Evolutionary conservation across 2,797 vertebrate species (phyloP), one percentile per base, ranked within the genome.

Genomic region (Basileuterus tristriatus): DNA sequence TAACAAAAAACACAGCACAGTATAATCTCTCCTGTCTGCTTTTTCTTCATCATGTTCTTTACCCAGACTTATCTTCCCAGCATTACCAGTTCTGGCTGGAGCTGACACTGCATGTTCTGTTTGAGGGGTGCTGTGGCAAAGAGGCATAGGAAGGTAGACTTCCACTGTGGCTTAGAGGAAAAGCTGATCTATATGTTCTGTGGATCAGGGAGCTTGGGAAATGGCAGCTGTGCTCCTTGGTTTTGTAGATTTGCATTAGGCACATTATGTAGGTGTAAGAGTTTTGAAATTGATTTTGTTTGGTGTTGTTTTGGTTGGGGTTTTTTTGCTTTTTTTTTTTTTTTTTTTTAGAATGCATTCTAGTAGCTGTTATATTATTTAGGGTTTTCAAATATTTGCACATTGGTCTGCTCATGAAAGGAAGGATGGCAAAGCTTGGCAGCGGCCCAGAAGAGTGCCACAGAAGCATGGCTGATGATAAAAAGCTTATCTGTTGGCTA

Each of bases 401-500:
- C 36, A 81, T 69, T 89, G 91, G 89, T 93, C 65, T 67, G 29
- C 70, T 82, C 82, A 53, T 78, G 69, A 92, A 93, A 89, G 74
- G 30, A 92, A 53, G 1, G 39, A 83, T 8, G 2, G 69, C 69
- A 94, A 84, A 93, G 60, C 55, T 88, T 95, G 94, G 92, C 94
- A 94, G 91, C 47, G 71, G 62, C 87, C 87, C 93, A 94, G 76
- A 49, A 81, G 41, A 85, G 43, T 83, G 65, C 36, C 82, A 93
- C 60, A 86, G 93, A 92, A 68, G 84, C 84, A 79, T 20, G 59
- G 89, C 30, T 88, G 59, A 69, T 95, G 92, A 93, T 95, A 93
- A 92, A 95, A 92, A 93, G 76, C 92, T 97, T 96, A 96, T 93
- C 95, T 91, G 62, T 65, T 86, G 83, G 69, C 76, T 95, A 78